Evolutionary conservation across 2,113 vertebrate genomes (phyloP).

Genomic region (Tragelaphus scriptus): DNA sequence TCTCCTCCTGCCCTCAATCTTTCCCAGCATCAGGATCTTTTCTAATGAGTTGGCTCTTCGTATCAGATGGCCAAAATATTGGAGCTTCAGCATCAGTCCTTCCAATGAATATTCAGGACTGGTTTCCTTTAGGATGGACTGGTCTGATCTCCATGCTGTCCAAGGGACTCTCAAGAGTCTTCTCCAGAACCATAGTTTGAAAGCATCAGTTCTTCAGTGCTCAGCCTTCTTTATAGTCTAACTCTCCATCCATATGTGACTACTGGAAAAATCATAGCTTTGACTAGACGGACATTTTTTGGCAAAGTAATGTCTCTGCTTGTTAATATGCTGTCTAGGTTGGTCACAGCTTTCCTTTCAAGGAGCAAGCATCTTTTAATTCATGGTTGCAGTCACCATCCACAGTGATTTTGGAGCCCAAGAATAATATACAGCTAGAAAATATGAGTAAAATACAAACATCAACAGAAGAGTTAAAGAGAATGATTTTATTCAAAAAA

Average conservation of each 20-base stretch:
- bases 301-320: not conserved
- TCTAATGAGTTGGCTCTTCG: not conserved
- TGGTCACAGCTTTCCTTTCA: not conserved
- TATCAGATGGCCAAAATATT: not conserved
- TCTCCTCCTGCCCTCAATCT: not conserved
- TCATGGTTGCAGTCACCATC: not conserved
- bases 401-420: not conserved
- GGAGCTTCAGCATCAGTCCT: not conserved
- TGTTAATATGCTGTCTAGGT: not conserved
- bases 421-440: not conserved
- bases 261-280: not conserved
- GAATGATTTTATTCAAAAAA: not conserved
- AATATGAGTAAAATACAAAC: not conserved
- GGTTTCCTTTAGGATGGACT: not conserved
- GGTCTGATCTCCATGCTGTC: not conserved
- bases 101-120: not conserved
- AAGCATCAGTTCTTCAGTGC: rapidly evolving
- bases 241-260: not conserved
- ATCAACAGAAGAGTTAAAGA: not conserved
- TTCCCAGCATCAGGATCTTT: not conserved
- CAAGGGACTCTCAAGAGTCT: not conserved
- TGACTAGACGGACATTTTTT: not conserved
- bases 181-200: not conserved
- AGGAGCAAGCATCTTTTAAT: not conserved
- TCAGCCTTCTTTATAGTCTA: not conserved